phyloP scores from a whole-genome alignment of 2,113 vertebrate genomes.

The Rhombomys opimus region DNA sequence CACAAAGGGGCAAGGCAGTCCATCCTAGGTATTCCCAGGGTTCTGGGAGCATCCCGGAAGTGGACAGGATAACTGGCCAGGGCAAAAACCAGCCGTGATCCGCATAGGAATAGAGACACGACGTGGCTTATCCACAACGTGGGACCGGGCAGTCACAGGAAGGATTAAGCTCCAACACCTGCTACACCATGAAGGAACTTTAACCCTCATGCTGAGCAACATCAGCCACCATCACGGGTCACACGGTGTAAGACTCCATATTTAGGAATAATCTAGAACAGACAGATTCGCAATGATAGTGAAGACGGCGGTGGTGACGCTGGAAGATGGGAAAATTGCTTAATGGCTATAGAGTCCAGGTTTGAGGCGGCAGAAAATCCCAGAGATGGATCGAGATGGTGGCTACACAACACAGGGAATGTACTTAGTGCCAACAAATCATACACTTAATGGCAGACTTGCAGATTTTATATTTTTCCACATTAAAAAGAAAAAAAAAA shows the following conservation, averaged over 20 bases:
- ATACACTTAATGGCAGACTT: background rate
- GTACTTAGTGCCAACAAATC: too few species aligned
- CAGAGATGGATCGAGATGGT: background rate
- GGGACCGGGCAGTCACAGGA: background rate
- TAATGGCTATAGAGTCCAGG: background rate
- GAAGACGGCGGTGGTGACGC: background rate
- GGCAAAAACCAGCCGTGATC: background rate
- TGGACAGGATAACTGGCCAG: background rate
- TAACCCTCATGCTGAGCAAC: background rate
- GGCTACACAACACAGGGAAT: background rate
- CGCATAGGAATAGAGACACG: background rate
- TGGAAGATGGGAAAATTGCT: background rate
- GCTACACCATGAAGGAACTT: accelerated
- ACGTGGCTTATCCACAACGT: accelerated
- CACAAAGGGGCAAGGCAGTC: background rate
- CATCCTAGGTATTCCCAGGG: background rate
- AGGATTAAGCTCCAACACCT: background rate
- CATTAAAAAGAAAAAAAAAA: background rate
- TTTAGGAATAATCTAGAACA: background rate
- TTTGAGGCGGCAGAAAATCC: background rate
- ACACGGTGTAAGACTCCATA: background rate
- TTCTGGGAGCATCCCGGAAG: background rate
- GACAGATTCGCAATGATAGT: background rate
- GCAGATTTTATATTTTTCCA: background rate
- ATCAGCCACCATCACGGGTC: background rate